Conservation (phyloP, 2,797 vertebrate genomes). For the Miichthys miiuy region DNA sequence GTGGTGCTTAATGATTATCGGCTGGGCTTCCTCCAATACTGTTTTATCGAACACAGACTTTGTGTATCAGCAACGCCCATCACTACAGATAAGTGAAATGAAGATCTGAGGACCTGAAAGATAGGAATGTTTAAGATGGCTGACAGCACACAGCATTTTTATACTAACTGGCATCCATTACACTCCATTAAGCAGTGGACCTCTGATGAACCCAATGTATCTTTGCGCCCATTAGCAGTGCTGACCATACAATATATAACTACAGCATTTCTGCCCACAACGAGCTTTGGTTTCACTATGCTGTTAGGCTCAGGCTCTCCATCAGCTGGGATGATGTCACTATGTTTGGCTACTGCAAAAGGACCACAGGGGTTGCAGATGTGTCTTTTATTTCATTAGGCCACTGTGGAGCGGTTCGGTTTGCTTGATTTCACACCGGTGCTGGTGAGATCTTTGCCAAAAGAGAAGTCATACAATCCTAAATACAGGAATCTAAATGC, state of each 20-base stretch:
- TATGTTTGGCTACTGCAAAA: conserved; percentile 10
- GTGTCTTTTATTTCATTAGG: conserved; percentile 6
- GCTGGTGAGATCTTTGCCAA: neutral
- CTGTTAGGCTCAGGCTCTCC: conserved; percentile 29
- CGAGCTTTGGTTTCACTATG: conserved; percentile 59
- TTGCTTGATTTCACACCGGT: neutral
- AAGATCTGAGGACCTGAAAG: conserved; percentile 42
- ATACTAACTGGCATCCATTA: conserved; percentile 73
- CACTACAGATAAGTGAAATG: conserved; percentile 38
- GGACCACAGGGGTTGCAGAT: conserved; percentile 8
- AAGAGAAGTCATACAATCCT: neutral
- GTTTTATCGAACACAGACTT: conserved; percentile 40
- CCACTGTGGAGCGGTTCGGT: neutral
- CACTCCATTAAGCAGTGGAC: conserved; percentile 71
- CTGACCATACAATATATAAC: conserved; percentile 69
- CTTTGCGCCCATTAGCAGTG: conserved; percentile 66
- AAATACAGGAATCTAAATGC: neutral
- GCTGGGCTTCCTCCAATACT: conserved; percentile 8
- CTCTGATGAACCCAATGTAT: conserved; percentile 54
- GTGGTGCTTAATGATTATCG: conserved; percentile 19
- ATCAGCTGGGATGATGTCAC: conserved; percentile 45
- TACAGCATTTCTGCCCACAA: conserved; percentile 48
- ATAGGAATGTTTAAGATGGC: conserved; percentile 50
- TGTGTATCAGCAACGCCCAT: conserved; percentile 37
- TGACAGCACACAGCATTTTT: conserved; percentile 57